Evolutionary conservation across 2,797 vertebrate genomes (phyloP), one percentile per base, ranked within the genome.

Genomic region (Aratinga solstitialis): DNA sequence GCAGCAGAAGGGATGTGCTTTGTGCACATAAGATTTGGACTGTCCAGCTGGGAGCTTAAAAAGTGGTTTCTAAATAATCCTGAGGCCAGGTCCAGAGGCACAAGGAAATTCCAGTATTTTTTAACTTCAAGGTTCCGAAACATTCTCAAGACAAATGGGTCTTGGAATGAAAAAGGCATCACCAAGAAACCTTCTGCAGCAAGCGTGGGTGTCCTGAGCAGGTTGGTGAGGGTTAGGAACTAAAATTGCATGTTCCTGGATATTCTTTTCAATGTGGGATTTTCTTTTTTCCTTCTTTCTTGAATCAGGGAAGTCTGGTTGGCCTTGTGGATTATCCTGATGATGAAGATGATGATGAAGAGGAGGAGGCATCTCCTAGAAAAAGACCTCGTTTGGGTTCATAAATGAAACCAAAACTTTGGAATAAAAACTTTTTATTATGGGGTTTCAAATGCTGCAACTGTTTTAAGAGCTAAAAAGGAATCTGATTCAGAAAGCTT

Each of bases 321-420:
- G 99, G 99, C 83, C 98, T 99, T 88, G 99, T 99, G 97, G 99
- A 99, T 98, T 99, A 99, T 96, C 99, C 99, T 56, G 99, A 99
- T 38, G 99, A 99, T 79, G 99, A 99, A 97, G 99, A 99, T 0
- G 99, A 99, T 15, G 99, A 99, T 2, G 99, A 98, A 50, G 99
- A 99, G 66, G 99, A 99, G 94, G 99, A 99, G 90, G 97, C 99
- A 65, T 98, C 99, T 84, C 99, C 98, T 58, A 98, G 99, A 94
- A 99, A 99, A 98, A 98, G 99, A 96, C 98, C 99, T 97, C 99
- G 99, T 65, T 98, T 99, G 94, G 99, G 99, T 96, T 99, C 99
- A 94, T 99, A 99, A 98, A 96, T 22, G 59, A 94, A 95, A 95
- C 94, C 93, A 96, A 96, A 95, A 93, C 88, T 89, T 90, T 87